Conservation (phyloP, 2,888 invertebrate genomes). For the Erebia palarica region DNA sequence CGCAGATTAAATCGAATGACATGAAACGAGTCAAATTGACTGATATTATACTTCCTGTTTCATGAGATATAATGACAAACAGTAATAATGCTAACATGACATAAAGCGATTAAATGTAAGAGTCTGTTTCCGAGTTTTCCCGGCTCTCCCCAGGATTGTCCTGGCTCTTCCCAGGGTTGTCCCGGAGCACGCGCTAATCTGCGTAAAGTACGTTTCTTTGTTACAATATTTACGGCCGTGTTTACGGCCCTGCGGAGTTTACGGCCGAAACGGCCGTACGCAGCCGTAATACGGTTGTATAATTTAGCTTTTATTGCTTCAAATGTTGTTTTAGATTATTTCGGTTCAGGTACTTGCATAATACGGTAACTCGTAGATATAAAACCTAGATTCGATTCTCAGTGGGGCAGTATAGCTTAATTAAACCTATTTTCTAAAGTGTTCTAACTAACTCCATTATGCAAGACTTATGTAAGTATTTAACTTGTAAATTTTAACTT, state of each 20-base stretch:
- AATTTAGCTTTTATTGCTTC: neutral
- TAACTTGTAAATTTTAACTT: no score
- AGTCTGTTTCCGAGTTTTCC: neutral
- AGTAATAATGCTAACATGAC: no score
- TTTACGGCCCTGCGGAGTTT: constrained; percentile 23
- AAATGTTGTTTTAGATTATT: neutral
- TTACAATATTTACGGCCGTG: constrained; percentile 22
- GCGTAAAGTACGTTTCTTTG: constrained; percentile 23
- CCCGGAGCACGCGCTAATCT: constrained; percentile 19
- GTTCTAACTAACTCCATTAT: neutral
- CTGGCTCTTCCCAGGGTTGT: neutral
- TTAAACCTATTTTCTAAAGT: neutral
- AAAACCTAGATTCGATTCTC: neutral
- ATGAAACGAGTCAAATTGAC: no score
- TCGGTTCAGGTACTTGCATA: neutral
- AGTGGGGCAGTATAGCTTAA: neutral
- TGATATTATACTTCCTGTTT: no score
- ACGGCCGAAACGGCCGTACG: constrained; percentile 12
- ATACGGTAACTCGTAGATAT: neutral
- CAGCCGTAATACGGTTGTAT: constrained; percentile 2
- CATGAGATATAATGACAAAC: no score
- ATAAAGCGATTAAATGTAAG: constrained; percentile 1
- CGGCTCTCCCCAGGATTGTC: neutral
- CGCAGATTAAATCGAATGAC: no score
- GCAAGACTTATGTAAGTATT: no score